Conservation (phyloP, 2,113 vertebrate species). For the Triplophysa dalaica region DNA sequence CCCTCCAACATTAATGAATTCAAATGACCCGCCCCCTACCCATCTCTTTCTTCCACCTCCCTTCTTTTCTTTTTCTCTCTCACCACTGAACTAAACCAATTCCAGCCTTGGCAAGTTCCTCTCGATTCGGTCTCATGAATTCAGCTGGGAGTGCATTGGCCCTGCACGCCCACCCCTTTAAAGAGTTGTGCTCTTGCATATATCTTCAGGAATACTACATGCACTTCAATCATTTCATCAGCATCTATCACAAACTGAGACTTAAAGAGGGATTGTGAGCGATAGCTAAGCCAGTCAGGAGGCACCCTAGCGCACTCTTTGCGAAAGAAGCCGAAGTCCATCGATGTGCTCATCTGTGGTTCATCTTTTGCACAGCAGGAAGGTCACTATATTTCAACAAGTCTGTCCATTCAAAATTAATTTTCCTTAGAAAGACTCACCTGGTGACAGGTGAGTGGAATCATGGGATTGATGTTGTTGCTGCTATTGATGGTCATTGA, state of each 20-base stretch:
- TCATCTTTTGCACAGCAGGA: neutral
- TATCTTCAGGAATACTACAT: constrained; percentile 75
- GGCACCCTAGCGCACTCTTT: constrained; percentile 31
- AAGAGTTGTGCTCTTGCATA: constrained; percentile 73
- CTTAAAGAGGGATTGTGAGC: constrained; percentile 61
- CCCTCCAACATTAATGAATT: constrained; percentile 69
- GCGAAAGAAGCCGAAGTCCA: neutral
- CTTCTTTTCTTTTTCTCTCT: constrained; percentile 60
- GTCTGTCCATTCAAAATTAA: neutral
- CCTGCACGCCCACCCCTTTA: constrained; percentile 74
- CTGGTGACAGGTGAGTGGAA: constrained; percentile 41
- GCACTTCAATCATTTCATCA: constrained; percentile 70
- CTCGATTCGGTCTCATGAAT: constrained; percentile 82
- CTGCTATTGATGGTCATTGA: constrained; percentile 69
- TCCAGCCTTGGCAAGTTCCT: constrained; percentile 77
- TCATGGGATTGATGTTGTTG: constrained; percentile 68
- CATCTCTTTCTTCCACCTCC: constrained; percentile 65
- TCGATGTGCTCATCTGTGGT: neutral
- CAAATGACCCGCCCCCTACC: constrained; percentile 65
- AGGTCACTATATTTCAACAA: too few species aligned
- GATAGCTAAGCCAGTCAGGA: constrained; percentile 62
- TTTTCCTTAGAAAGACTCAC: constrained; percentile 37
- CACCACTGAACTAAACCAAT: constrained; percentile 46
- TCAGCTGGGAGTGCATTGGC: constrained; percentile 86
- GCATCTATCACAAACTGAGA: constrained; percentile 74